phyloP scores from a whole-genome alignment of 2,888 invertebrate species.

The Acheta domesticus region DNA sequence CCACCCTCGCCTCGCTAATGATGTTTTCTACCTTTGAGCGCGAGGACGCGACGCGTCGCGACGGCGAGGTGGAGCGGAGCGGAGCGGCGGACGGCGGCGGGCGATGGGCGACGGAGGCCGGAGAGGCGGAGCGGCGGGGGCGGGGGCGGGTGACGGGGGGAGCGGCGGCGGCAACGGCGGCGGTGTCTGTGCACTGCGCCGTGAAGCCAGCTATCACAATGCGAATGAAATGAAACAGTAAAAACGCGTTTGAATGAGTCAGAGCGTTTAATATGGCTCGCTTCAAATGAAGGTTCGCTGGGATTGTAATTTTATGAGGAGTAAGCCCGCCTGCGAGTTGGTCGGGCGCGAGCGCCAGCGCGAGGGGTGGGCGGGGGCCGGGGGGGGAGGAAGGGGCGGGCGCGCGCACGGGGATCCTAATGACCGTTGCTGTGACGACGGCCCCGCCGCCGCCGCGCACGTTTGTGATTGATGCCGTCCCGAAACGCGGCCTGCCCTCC shows the following conservation, averaged over 20 bases:
- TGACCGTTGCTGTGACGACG: constrained; percentile 10
- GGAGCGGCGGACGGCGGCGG: neutral
- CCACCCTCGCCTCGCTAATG: neutral
- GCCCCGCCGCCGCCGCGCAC: neutral
- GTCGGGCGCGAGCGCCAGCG: neutral
- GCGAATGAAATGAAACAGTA: constrained; percentile 9
- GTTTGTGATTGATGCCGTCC: too few species aligned
- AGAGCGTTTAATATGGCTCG: constrained; percentile 18
- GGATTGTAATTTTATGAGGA: constrained; percentile 3
- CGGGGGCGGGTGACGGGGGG: neutral
- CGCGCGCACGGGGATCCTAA: neutral
- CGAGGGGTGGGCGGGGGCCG: neutral
- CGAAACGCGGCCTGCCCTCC: too few species aligned
- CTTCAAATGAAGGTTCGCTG: neutral
- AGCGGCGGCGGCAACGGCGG: neutral
- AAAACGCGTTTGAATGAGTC: constrained; percentile 18
- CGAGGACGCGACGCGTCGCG: neutral
- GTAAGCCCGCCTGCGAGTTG: neutral
- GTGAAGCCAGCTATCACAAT: constrained; percentile 8
- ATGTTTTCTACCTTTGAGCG: neutral
- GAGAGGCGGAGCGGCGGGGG: neutral
- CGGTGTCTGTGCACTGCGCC: neutral
- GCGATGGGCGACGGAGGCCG: neutral
- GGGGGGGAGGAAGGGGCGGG: neutral
- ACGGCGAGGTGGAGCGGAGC: neutral